Conservation (phyloP, 2,113 vertebrate species). For the Dromiciops gliroides region DNA sequence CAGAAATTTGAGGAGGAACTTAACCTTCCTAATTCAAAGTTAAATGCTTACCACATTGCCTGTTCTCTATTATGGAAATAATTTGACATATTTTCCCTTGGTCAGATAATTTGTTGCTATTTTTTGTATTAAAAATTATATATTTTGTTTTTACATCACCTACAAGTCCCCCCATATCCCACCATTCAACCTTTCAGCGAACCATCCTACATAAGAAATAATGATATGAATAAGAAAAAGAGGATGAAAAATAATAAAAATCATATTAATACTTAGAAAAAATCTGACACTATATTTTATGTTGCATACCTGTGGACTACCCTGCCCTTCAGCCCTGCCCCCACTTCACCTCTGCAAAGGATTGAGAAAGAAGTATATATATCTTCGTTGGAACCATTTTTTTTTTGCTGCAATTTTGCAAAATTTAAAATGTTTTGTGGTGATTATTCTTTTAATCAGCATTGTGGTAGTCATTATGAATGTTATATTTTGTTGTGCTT, state of each 20-base stretch:
- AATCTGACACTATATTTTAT: not conserved
- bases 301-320: no score
- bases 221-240: not conserved
- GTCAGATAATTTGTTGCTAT: no score
- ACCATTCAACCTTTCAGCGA: not conserved
- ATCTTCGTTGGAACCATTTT: not conserved
- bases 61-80: no score
- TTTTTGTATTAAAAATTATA: not conserved
- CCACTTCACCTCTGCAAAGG: no score
- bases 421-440: not conserved
- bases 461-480: not conserved
- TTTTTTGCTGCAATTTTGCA: not conserved
- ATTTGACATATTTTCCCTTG: no score
- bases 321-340: no score
- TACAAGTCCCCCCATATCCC: not conserved
- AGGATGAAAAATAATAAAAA: not conserved
- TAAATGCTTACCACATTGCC: no score
- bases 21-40: no score
- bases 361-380: not conserved
- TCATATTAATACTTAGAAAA: not conserved
- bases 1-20: no score
- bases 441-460: not conserved
- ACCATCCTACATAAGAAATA: not conserved
- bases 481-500: not conserved
- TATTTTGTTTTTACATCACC: not conserved